These are phyloP conservation scores for Eledone cirrhosa DNA, from an alignment of 2,888 invertebrate genomes.

Conservation along the genomic window DNA sequence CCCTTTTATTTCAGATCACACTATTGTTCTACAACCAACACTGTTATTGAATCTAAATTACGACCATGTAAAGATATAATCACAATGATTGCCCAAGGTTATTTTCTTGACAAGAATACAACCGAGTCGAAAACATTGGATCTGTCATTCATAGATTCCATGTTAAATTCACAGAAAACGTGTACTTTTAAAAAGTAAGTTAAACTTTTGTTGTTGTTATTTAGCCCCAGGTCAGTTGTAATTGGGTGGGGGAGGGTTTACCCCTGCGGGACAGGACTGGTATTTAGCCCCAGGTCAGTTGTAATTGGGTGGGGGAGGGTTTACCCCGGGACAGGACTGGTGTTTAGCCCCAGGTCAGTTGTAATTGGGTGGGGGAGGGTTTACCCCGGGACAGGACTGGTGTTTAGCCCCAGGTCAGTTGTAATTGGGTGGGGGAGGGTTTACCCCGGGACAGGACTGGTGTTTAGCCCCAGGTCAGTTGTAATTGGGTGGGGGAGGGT, in stretches of 20 bases:
- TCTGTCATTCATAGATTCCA: not conserved
- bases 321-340: not conserved
- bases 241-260: too few species aligned
- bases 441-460: too few species aligned
- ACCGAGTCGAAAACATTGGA: not conserved
- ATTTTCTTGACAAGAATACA: not conserved
- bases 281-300: not conserved
- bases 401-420: too few species aligned
- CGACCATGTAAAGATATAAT: constrained; percentile 1
- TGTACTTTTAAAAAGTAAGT: constrained; percentile 16
- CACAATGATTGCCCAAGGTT: constrained; percentile 1
- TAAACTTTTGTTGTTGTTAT: not conserved
- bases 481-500: too few species aligned
- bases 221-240: not conserved
- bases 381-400: too few species aligned
- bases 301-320: not conserved
- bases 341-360: not conserved
- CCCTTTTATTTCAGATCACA: not conserved
- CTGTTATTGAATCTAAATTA: not conserved
- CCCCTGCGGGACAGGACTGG: too few species aligned
- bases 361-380: not conserved
- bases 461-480: too few species aligned
- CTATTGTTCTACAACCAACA: not conserved
- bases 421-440: too few species aligned
- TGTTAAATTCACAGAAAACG: not conserved